Evolutionary conservation across 1,140 invertebrate species (phyloP), one percentile per base, ranked within the genome.

Genomic region (Zaprionus gabonicus): DNA sequence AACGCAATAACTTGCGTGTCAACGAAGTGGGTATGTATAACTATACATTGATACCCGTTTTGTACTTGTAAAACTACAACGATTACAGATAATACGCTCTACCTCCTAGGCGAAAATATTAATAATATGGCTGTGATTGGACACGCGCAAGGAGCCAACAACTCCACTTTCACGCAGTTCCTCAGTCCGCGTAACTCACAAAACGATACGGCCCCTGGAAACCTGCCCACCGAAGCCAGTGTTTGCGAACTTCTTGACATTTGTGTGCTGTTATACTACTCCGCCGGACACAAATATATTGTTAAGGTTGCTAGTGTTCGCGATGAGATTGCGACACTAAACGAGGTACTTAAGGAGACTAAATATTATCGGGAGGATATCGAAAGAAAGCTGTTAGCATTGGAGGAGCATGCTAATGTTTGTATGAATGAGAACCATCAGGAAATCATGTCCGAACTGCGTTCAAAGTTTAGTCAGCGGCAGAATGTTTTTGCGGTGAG

Each of bases 241-340:
- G 38, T 93, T 3, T 88, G 76, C 36, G 91, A 93, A 31, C 51
- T 93, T n/a, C 58, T 93, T 56, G 92, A 93, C 51, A 67, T 92
- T 9, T 83, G 87, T 46, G 71, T 92, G 1, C 73, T 93, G 4
- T 93, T 91, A 49, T 93, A 93, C 63, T 93, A 93, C 56, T 90
- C 91, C 9, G 91, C 92, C 15, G 92, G 92, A 0, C 92, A 93
- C 34, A 93, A 93, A 59, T 92, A 93, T 72, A 91, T 93, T 66
- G 82, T 93, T 1, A 93, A 93, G 71, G 86, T 93, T 36, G 84
- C 91, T 5, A 63, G 82, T 4, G 86, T 93, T 3, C 80, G 92
- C 4, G 92, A 93, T 74, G 91, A 92, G 71, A 93, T 93, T 31
- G 91, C 87, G 3, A 81, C 80, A n/a, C 74, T 93, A 15, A 93